phyloP scores from a whole-genome alignment of 2,888 invertebrate genomes.

The Lasioglossum malachurum region DNA sequence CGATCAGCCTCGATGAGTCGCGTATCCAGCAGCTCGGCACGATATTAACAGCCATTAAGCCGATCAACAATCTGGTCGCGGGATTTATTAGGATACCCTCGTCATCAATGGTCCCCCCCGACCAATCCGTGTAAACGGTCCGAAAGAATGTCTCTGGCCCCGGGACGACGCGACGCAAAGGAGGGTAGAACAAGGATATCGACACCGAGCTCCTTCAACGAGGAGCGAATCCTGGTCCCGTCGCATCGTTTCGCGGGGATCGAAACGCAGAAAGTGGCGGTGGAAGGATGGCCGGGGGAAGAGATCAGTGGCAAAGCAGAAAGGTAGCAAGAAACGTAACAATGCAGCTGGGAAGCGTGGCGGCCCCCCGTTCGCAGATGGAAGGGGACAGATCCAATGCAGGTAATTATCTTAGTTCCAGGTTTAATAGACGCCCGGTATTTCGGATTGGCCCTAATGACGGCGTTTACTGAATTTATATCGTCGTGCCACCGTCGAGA shows the following conservation, averaged over 20 bases:
- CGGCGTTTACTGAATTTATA: constrained; percentile 84
- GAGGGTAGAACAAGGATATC: constrained; percentile 8
- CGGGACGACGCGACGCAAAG: neutral
- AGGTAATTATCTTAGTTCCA: constrained; percentile 83
- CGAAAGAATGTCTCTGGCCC: constrained; percentile 2
- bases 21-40: neutral
- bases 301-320: constrained; percentile 39
- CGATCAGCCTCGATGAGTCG: neutral
- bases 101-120: constrained; percentile 24
- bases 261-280: constrained; percentile 34
- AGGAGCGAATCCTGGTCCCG: neutral
- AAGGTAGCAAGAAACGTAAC: constrained; percentile 75
- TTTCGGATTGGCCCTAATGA: constrained; percentile 83
- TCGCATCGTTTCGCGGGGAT: constrained; percentile 18
- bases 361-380: constrained; percentile 43
- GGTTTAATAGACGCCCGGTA: constrained; percentile 84
- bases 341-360: constrained; percentile 73
- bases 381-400: constrained; percentile 62
- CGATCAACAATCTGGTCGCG: neutral
- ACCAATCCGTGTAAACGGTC: constrained; percentile 26
- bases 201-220: neutral
- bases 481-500: constrained; percentile 71
- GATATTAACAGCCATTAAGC: constrained; percentile 29
- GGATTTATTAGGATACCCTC: constrained; percentile 22
- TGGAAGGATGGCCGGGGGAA: neutral